Evolutionary conservation across 2,113 vertebrate species (phyloP).

Genomic region (Bubalus kerabau): DNA sequence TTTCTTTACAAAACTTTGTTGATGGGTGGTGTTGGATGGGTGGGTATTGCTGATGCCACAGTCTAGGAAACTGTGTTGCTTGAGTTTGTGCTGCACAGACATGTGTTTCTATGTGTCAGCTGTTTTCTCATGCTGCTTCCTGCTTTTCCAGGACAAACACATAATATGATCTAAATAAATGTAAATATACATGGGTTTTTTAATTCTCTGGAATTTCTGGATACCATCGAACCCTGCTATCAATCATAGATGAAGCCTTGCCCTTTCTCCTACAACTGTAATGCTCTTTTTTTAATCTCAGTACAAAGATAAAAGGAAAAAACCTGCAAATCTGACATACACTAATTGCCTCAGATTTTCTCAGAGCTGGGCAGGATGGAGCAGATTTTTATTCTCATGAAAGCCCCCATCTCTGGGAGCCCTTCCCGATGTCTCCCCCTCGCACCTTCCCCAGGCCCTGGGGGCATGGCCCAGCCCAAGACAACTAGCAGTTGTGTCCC

Average conservation of each 20-base stretch:
- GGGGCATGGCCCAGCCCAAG: neutral
- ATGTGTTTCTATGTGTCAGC: neutral
- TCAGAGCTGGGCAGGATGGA: neutral
- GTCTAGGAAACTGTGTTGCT: neutral
- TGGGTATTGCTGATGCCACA: too few relatives aligned
- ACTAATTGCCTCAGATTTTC: neutral
- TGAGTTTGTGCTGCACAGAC: neutral
- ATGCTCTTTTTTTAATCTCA: neutral
- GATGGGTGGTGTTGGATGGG: too few relatives aligned
- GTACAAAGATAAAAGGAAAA: neutral
- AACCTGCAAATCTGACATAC: rapidly evolving
- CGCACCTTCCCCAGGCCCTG: rapidly evolving
- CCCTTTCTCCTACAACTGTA: neutral
- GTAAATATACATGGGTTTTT: neutral
- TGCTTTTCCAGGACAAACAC: neutral
- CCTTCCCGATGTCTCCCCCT: rapidly evolving
- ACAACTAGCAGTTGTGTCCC: neutral
- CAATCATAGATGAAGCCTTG: neutral
- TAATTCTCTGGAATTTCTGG: neutral
- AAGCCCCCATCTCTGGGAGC: neutral
- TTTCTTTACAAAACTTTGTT: too few relatives aligned
- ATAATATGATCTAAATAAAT: neutral
- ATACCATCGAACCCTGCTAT: rapidly evolving
- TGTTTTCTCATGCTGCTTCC: neutral
- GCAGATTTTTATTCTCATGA: neutral